phyloP scores from a whole-genome alignment of 2,888 invertebrate genomes.

The Drosophila sordidula region DNA sequence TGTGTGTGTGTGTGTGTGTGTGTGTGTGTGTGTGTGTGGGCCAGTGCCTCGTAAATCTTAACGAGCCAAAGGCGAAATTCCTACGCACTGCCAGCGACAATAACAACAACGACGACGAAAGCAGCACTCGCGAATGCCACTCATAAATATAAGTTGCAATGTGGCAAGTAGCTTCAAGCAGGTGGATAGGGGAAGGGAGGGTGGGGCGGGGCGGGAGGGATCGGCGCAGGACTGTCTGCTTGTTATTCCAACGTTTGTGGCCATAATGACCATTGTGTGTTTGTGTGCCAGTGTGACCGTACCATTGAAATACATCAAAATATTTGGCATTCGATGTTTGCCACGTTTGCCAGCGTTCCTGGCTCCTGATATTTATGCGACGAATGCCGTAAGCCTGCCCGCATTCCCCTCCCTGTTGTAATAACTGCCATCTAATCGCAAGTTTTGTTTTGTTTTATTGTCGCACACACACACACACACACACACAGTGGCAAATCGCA shows the following conservation, averaged over 20 bases:
- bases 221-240: constrained; percentile 19
- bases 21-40: constrained; percentile 45
- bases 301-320: constrained; percentile 77
- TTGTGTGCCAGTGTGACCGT: constrained; percentile 14
- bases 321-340: constrained; percentile 81
- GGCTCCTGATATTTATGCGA: constrained; percentile 57
- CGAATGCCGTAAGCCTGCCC: constrained; percentile 18
- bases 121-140: constrained; percentile 64
- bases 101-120: constrained; percentile 21
- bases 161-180: constrained; percentile 44
- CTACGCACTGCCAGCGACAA: constrained; percentile 60
- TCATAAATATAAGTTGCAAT: constrained; percentile 74
- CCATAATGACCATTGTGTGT: constrained; percentile 69
- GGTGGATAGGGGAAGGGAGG: not conserved
- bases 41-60: constrained; percentile 76
- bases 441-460: constrained; percentile 79
- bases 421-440: constrained; percentile 78
- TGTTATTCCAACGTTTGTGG: constrained; percentile 73
- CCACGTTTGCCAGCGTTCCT: constrained; percentile 60
- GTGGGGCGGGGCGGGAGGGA: not conserved
- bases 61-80: constrained; percentile 79
- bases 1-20: constrained; percentile 15
- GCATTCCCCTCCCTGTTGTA: constrained; percentile 24
- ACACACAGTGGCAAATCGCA: constrained; percentile 53
- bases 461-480: constrained; percentile 49